A percentile compares a stretch with the other conserved stretches of the same genome.
Conservation (phyloP, 2,113 vertebrate genomes). For the Andinoacara biseriatus region DNA sequence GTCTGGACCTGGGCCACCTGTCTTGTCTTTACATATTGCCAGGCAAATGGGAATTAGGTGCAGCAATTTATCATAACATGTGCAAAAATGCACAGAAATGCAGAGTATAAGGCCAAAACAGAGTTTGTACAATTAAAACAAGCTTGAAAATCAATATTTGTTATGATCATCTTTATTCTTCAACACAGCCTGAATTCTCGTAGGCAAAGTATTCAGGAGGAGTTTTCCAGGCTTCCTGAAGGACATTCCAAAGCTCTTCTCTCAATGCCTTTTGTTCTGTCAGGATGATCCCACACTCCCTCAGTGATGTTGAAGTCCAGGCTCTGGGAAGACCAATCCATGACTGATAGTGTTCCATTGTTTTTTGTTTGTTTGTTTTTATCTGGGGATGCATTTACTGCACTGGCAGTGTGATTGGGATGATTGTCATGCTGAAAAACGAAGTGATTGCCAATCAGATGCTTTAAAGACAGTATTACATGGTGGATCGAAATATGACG, state of each 20-base stretch:
- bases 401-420: fast-evolving
- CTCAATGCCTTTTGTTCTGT: background rate
- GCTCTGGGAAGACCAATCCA: background rate
- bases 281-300: background rate
- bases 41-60: too few species aligned
- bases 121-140: too few species aligned
- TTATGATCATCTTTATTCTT: background rate
- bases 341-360: background rate
- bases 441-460: background rate
- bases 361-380: background rate
- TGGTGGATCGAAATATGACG: too few species aligned
- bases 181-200: background rate
- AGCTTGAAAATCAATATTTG: background rate
- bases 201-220: background rate
- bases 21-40: too few species aligned
- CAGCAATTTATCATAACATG: too few species aligned
- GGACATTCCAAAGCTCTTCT: background rate
- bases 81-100: too few species aligned
- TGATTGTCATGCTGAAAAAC: background rate
- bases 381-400: background rate
- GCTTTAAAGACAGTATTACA: background rate
- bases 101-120: too few species aligned
- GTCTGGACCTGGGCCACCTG: too few species aligned
- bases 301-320: background rate
- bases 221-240: background rate